Evolutionary conservation across 1,140 invertebrate species (phyloP), one percentile per base, ranked within the genome.

Genomic region (Eciton burchellii): DNA sequence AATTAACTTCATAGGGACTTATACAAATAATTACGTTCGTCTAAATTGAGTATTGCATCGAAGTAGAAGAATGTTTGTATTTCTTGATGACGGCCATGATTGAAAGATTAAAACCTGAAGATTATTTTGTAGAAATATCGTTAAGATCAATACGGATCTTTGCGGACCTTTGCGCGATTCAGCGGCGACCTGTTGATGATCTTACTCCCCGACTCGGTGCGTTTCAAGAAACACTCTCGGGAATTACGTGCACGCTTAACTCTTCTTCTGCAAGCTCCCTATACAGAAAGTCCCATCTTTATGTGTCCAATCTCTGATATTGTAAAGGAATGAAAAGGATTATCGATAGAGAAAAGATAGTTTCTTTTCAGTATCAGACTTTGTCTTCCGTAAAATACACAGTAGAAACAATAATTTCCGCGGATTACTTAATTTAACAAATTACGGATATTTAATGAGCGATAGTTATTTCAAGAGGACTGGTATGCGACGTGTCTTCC

Each of bases 131-230:
- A 43, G 24, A 79, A 70, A 26, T 63, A 54, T 70, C 73, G 29
- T 77, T 35, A 54, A 79, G 74, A 29, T 79, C 24, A 43, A 3
- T 62, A 79, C 35, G 16, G 21, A 68, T 19, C 21, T 21, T 45
- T 21, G 41, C 35, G 49, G 16, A 12, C 45, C 47, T 76, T 76
- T 76, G 63, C 63, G 49, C 63, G 72, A 74, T 49, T 74, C 72
- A 74, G 29, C 72, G 74, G 68, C 57, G 63, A 86, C 85, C 83
- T 86, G 85, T 86, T 86, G 85, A 86, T 84, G 83, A 84, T 81
- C 57, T 65, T 68, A 52, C 66, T 84, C 21, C 57, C 29, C 57
- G 29, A 24, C 63, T 70, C 49, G 49, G 21, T 79, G 63, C 63
- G 74, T 79, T 79, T 79, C 63, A 79, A 79, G 74, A 79, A 79